phyloP scores from a whole-genome alignment of 2,113 vertebrate genomes.

The Zosterops japonicus region DNA sequence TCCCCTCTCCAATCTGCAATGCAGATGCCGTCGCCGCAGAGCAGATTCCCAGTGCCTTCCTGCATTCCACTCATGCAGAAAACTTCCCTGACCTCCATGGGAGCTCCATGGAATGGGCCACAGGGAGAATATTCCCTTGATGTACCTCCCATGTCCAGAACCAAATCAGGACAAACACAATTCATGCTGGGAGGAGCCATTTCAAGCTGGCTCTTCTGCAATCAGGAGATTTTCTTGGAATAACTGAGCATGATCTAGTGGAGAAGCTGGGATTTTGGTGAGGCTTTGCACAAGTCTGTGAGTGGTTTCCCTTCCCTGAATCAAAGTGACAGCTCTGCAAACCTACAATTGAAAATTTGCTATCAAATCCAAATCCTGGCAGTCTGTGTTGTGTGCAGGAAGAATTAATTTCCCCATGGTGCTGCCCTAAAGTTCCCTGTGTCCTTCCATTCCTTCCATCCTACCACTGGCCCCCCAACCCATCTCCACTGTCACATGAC shows the following conservation, averaged over 20 bases:
- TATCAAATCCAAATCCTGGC: neutral
- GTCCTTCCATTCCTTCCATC: neutral
- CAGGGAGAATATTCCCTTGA: neutral
- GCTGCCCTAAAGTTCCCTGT: neutral
- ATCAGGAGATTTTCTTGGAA: neutral
- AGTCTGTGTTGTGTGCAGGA: neutral
- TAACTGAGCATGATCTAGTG: neutral
- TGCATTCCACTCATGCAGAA: neutral
- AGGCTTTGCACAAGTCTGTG: neutral
- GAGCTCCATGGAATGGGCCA: neutral
- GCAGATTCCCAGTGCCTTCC: constrained; percentile 36
- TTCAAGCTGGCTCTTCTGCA: neutral
- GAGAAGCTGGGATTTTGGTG: neutral
- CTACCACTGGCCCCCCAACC: neutral
- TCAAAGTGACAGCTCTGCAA: neutral
- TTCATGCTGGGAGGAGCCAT: neutral
- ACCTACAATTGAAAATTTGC: neutral
- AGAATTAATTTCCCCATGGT: neutral
- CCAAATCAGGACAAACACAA: neutral
- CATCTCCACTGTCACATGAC: neutral
- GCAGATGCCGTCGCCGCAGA: constrained; percentile 45
- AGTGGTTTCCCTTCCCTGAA: neutral
- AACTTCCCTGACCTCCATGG: neutral
- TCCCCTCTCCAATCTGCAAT: constrained; percentile 62
- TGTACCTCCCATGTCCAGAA: neutral